Evolutionary conservation across 1,140 invertebrate genomes (phyloP), one percentile per base, ranked within the genome.

Genomic region (Nixonia krombeini): DNA sequence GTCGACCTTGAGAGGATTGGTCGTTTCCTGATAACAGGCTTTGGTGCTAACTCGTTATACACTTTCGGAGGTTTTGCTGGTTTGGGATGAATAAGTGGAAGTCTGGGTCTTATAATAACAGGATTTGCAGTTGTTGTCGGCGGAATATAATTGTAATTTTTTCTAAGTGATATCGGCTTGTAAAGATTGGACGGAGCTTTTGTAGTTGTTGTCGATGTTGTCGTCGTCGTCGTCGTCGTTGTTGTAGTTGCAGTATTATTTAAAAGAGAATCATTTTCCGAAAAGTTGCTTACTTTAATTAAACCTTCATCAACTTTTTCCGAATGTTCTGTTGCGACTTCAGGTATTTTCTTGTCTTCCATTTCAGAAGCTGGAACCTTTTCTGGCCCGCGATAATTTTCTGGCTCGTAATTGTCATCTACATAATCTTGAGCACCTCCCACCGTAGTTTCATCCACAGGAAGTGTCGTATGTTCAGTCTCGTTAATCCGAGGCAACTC

Each of bases 341-440:
- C 3, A 25, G 12, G 3, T 64, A 44, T 47, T 35, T 47, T 17
- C n/a, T 47, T 21, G n/a, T 42, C 35, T 4, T 35, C 16, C 7
- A 26, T 57, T 1, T 50, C 42, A 6, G 31, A 18, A 1, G 45
- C 29, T 1, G 46, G 5, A 15, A 16, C 12, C 2, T 38, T 35
- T 12, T 51, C 28, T 1, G 17, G 4, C 12, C 72, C 63, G 8
- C 64, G 55, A 61, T 85, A 85, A 70, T 75, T 75, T 10, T 79
- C 50, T 0, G 86, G 79, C 69, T 88, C 87, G 51, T 87, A 88
- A 79, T 88, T 88, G 61, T 88, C 87, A 57, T 88, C 85, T 1
- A 88, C 78, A 41, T 88, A 88, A 70, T 88, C 87, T 8, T 74
- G 59, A 5, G 38, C 18, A 4, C 71, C 56, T 45, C 50, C 38